Percentiles rank a stretch among this genome's conserved stretches.
These are phyloP conservation scores for Sebastes steindachneri DNA, from an alignment of 2,797 vertebrate genomes.

Conservation along the genomic window DNA sequence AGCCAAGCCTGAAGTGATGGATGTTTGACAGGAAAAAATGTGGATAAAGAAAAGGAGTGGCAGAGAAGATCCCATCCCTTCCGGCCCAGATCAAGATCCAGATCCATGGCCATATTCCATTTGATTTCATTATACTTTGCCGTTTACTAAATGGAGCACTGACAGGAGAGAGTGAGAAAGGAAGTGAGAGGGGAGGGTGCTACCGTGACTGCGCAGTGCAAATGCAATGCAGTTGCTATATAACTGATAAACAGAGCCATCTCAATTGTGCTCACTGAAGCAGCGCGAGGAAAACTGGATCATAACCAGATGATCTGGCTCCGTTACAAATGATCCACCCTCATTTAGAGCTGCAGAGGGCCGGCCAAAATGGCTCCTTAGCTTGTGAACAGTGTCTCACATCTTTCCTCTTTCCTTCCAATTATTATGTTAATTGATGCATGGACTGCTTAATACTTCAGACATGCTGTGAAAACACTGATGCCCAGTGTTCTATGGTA, in stretches of 20 bases:
- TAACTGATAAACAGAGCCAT: slow-evolving; percentile 69
- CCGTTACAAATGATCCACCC: slow-evolving; percentile 65
- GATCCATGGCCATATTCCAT: slow-evolving; percentile 5
- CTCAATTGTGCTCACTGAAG: slow-evolving; percentile 70
- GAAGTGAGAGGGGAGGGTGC: background rate
- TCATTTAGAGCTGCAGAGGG: slow-evolving; percentile 58
- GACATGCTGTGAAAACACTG: slow-evolving; percentile 56
- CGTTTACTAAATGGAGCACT: slow-evolving; percentile 18
- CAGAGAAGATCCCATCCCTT: background rate
- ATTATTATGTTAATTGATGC: slow-evolving; percentile 75
- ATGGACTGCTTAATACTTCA: slow-evolving; percentile 56
- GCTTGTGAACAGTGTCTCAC: slow-evolving; percentile 45
- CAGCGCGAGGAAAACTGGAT: slow-evolving; percentile 66
- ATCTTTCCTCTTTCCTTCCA: slow-evolving; percentile 42
- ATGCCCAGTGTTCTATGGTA: slow-evolving; percentile 43
- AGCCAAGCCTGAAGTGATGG: slow-evolving; percentile 41
- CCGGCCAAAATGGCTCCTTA: slow-evolving; percentile 59
- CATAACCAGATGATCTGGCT: slow-evolving; percentile 74
- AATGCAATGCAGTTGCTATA: slow-evolving; percentile 56
- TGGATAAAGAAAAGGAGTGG: background rate
- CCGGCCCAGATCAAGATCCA: background rate
- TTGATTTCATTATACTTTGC: slow-evolving; percentile 30
- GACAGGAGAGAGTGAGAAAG: slow-evolving; percentile 19
- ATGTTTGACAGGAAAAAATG: slow-evolving; percentile 53
- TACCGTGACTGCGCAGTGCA: slow-evolving; percentile 8